Evolutionary conservation across 2,113 vertebrate genomes (phyloP).

Genomic region (Protobothrops mucrosquamatus): DNA sequence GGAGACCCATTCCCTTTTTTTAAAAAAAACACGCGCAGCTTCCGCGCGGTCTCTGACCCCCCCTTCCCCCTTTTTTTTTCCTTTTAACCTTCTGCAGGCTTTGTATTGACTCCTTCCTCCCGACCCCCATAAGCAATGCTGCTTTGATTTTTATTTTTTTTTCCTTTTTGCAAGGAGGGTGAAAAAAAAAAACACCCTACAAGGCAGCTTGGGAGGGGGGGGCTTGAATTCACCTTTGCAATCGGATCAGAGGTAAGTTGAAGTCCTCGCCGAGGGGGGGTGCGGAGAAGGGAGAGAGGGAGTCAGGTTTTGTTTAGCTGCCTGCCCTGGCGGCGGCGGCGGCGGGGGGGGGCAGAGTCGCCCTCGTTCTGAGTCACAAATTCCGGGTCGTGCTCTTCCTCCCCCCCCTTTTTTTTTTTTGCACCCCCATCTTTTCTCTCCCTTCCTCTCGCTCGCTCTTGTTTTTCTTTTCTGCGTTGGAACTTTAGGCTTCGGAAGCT

Average conservation of each 20-base stretch:
- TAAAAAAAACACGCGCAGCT: slow-evolving; percentile 54
- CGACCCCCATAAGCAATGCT: slow-evolving; percentile 69
- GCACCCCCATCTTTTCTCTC: background rate
- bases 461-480: background rate
- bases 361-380: background rate
- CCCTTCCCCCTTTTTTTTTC: slow-evolving; percentile 33
- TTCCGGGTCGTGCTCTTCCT: background rate
- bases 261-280: background rate
- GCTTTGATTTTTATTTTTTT: slow-evolving; percentile 76
- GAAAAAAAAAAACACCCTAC: slow-evolving; percentile 48
- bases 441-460: too few species aligned
- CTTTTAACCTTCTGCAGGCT: slow-evolving; percentile 40
- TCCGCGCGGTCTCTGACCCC: slow-evolving; percentile 43
- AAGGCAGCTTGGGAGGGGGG: slow-evolving; percentile 71
- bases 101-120: background rate
- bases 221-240: slow-evolving; percentile 74
- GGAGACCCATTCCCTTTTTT: slow-evolving; percentile 74
- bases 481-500: background rate
- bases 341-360: too few species aligned
- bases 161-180: slow-evolving; percentile 83
- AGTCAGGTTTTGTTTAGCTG: slow-evolving; percentile 40
- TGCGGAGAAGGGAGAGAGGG: slow-evolving; percentile 38
- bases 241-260: slow-evolving; percentile 82
- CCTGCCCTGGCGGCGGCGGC: background rate
- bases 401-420: too few species aligned